phyloP scores from a whole-genome alignment of 2,113 vertebrate species.

The Gambusia affinis region DNA sequence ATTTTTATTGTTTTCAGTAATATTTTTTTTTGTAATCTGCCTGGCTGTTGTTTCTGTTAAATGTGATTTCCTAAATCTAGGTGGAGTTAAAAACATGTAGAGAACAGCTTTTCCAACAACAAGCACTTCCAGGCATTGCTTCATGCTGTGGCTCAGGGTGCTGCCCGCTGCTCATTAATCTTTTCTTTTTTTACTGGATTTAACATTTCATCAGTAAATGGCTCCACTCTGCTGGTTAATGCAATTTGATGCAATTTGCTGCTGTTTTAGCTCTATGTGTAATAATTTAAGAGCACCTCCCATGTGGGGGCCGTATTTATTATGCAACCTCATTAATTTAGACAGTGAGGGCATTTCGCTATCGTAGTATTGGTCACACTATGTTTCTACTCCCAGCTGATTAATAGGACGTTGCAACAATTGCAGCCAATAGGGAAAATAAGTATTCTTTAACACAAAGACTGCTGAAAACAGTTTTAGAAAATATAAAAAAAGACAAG shows the following conservation, averaged over 20 bases:
- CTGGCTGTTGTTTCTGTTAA: conserved; percentile 35
- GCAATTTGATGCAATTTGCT: conserved; percentile 74
- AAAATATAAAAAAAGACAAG: not conserved
- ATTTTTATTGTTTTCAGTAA: conserved; percentile 15
- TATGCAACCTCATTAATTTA: conserved; percentile 61
- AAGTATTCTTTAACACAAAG: not conserved
- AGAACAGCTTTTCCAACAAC: conserved; percentile 63
- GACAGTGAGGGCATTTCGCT: conserved; percentile 54
- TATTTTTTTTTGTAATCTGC: conserved; percentile 12
- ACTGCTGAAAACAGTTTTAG: conserved; percentile 12
- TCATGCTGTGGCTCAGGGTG: conserved; percentile 55
- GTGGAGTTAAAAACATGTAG: conserved; percentile 58
- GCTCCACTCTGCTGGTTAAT: conserved; percentile 73
- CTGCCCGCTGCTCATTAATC: conserved; percentile 72
- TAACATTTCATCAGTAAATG: conserved; percentile 75
- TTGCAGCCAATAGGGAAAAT: not conserved
- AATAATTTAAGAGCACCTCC: conserved; percentile 66
- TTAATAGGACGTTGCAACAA: conserved; percentile 25
- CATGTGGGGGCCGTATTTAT: conserved; percentile 54
- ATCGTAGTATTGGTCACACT: conserved; percentile 32
- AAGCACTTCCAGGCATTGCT: conserved; percentile 45
- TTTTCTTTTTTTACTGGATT: conserved; percentile 69
- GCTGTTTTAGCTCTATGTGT: conserved; percentile 51
- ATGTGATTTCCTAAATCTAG: conserved; percentile 46
- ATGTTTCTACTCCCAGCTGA: conserved; percentile 12